These are phyloP conservation scores for Xerus inauris DNA, from an alignment of 2,113 vertebrate species.

Conservation along the genomic window DNA sequence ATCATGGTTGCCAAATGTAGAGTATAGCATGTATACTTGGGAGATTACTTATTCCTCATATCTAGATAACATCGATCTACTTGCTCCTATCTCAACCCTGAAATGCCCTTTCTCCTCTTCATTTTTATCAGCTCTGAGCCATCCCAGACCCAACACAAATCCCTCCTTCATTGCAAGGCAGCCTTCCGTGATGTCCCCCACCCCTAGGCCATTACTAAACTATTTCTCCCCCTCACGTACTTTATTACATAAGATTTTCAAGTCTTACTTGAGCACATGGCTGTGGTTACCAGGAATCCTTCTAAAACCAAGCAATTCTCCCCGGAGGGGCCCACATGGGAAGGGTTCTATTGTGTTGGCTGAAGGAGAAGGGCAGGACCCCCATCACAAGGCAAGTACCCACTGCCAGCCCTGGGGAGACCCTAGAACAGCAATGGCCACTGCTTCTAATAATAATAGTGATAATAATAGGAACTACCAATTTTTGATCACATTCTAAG, in stretches of 20 bases:
- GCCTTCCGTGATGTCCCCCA: neutral
- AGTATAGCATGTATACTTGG: neutral
- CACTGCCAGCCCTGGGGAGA: neutral
- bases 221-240: neutral
- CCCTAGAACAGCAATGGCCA: neutral
- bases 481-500: neutral
- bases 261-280: neutral
- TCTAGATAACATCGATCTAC: neutral
- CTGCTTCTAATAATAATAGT: neutral
- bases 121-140: neutral
- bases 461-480: neutral
- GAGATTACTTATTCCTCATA: neutral
- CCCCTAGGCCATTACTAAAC: neutral
- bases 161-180: neutral
- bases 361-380: neutral
- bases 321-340: neutral
- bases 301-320: neutral
- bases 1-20: neutral
- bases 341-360: neutral
- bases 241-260: conserved; percentile 22
- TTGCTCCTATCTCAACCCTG: neutral
- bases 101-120: neutral
- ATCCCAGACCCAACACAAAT: neutral
- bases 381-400: neutral
- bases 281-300: neutral